Base-by-base conservation (phyloP, 64 coral and sea anemone species). In the Catalaphyllia jardinei region DNA sequence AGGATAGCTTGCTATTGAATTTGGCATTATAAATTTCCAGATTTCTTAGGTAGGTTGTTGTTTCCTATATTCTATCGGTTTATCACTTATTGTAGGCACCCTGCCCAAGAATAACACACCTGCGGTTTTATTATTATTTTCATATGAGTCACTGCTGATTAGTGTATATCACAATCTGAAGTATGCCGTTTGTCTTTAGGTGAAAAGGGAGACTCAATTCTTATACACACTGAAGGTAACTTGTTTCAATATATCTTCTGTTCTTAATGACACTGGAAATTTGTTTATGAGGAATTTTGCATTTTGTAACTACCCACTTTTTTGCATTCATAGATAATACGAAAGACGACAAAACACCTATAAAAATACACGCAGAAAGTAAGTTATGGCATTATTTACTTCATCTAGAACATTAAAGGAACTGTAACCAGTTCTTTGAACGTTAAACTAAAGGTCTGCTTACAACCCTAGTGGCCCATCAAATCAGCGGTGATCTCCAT, bases 161-260 rank as follows among this genome's bases (percentile, higher is more conserved):
- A n/a, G 25, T 25, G 65, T 69, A 27, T 29, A 27, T 29, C 65
- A 27, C 7, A 69, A 25, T 10, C 2, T 25, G 24, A 69, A 57
- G 15, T 57, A 57, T 57, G 10, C 22, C 8, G 6, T 49, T 69
- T 82, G 13, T 29, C 27, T 63, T 31, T 20, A 83, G 62, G 52
- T 85, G 63, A 85, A 13, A 38, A 50, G 4, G 81, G 39, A 12
- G 81, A 85, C 31, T 71, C 62, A 25, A 85, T 85, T 69, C 31
- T 11, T 7, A 85, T 71, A 85, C 62, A 85, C 62, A 69, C 81
- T 22, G 62, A 69, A 71, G 81, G 81, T 85, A 71, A 71, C 15
- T 20, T 25, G 0, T 25, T n/a, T 27, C 4, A 11, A 69, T 57
- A 14, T 57, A 28, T n/a, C 25, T n/a, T 25, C 9, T 24, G 25